These are phyloP conservation scores for Scaptomyza montana DNA, from an alignment of 1,140 invertebrate genomes.

Conservation along the genomic window DNA sequence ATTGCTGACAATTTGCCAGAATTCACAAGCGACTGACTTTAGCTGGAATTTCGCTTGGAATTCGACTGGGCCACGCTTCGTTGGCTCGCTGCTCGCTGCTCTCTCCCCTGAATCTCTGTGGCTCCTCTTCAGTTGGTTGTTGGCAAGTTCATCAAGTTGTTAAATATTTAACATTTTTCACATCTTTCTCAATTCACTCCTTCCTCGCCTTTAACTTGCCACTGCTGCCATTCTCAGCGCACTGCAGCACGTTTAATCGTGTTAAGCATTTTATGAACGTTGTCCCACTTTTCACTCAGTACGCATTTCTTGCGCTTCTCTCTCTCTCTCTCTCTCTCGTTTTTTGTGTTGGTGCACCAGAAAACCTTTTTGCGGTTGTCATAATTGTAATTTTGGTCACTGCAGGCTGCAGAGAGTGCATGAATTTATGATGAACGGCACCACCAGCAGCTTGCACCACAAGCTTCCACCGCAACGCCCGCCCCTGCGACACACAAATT, in stretches of 20 bases:
- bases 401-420: slow-evolving; percentile 69
- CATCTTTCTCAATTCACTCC: slow-evolving; percentile 23
- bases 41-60: slow-evolving; percentile 55
- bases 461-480: slow-evolving; percentile 7
- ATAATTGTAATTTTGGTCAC: slow-evolving; percentile 82
- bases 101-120: not conserved
- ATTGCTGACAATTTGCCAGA: slow-evolving; percentile 53
- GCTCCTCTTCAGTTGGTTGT: slow-evolving; percentile 8
- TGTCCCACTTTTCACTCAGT: not conserved
- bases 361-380: slow-evolving; percentile 82
- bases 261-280: slow-evolving; percentile 78
- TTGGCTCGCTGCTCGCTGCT: slow-evolving; percentile 27
- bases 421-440: slow-evolving; percentile 73
- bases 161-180: slow-evolving; percentile 55
- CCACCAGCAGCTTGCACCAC: not conserved
- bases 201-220: slow-evolving; percentile 9
- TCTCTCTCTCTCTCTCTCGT: slow-evolving; percentile 1
- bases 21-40: slow-evolving; percentile 50
- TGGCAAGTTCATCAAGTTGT: slow-evolving; percentile 57
- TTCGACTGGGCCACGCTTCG: slow-evolving; percentile 60
- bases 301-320: too few relatives aligned
- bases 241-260: slow-evolving; percentile 68
- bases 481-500: slow-evolving; percentile 65
- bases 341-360: slow-evolving; percentile 76
- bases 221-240: slow-evolving; percentile 11